Conservation (phyloP, 2,797 vertebrate genomes). For the Pteropus rufus region DNA sequence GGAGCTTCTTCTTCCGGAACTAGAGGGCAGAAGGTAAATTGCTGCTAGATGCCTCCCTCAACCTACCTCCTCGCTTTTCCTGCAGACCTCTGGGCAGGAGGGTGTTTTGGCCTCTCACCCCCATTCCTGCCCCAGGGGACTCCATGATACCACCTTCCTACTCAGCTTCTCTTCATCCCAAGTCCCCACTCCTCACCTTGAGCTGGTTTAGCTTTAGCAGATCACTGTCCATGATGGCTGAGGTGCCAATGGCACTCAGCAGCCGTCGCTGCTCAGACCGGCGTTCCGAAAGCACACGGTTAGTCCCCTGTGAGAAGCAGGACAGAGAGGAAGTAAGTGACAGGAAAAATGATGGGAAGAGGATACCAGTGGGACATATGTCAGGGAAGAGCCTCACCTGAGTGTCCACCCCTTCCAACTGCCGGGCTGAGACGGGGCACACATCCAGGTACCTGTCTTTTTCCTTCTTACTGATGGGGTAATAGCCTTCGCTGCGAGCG, state of each 20-base stretch:
- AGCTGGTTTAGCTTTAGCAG: slow-evolving; percentile 95
- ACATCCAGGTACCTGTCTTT: slow-evolving; percentile 94
- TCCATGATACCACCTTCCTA: neutral
- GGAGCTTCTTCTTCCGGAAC: slow-evolving; percentile 95
- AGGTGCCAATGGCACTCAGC: slow-evolving; percentile 91
- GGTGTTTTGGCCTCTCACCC: neutral
- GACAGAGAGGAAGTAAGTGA: neutral
- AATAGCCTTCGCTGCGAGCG: slow-evolving; percentile 93
- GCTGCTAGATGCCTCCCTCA: neutral
- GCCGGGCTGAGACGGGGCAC: slow-evolving; percentile 88
- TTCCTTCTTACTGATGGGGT: slow-evolving; percentile 95
- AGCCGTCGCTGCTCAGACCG: slow-evolving; percentile 93
- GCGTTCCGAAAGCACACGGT: slow-evolving; percentile 90
- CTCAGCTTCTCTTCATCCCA: neutral
- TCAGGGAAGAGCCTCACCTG: slow-evolving; percentile 77
- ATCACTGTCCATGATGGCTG: slow-evolving; percentile 92
- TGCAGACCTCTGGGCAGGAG: neutral
- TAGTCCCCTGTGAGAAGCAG: slow-evolving; percentile 84
- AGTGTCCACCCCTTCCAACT: slow-evolving; percentile 86
- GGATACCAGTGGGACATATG: fast-evolving
- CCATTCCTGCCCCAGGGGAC: too few relatives aligned
- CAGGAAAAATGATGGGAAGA: neutral
- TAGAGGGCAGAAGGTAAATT: slow-evolving; percentile 63
- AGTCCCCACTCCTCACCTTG: slow-evolving; percentile 83
- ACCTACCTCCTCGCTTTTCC: neutral